Percentiles rank a stretch among this genome's conserved stretches.
Conservation (phyloP, 2,113 vertebrate genomes). For the Chaetodon auriga region DNA sequence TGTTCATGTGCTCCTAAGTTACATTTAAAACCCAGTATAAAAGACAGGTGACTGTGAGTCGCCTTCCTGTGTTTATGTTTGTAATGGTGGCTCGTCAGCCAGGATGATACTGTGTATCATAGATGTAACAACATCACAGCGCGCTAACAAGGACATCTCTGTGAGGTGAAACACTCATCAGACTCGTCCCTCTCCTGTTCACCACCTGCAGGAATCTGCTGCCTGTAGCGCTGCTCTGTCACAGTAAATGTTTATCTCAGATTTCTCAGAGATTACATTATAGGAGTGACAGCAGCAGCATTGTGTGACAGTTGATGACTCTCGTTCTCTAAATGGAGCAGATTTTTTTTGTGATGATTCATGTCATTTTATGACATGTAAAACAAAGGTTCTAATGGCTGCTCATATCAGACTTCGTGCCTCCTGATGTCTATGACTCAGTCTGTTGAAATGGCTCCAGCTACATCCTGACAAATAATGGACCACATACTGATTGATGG, state of each 20-base stretch:
- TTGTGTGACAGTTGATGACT: neutral
- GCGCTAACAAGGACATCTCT: neutral
- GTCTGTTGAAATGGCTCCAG: neutral
- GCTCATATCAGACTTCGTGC: constrained; percentile 33
- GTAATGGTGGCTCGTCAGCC: neutral
- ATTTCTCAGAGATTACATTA: constrained; percentile 13
- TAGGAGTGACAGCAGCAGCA: neutral
- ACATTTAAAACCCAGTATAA: neutral
- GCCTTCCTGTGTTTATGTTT: neutral
- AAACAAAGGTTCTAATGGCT: constrained; percentile 2
- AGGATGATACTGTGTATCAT: neutral
- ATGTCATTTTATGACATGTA: neutral
- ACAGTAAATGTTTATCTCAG: constrained; percentile 8
- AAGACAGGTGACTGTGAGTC: neutral
- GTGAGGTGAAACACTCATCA: constrained; percentile 14
- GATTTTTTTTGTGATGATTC: neutral
- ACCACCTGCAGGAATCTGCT: constrained; percentile 15
- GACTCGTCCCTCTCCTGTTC: constrained; percentile 3
- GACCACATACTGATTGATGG: neutral
- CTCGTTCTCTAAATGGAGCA: neutral
- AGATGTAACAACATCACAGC: neutral
- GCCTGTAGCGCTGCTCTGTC: neutral
- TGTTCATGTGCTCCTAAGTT: neutral
- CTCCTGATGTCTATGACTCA: constrained; percentile 4
- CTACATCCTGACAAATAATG: neutral